phyloP scores from a whole-genome alignment of 2,888 invertebrate genomes.

The Selenia dentaria region DNA sequence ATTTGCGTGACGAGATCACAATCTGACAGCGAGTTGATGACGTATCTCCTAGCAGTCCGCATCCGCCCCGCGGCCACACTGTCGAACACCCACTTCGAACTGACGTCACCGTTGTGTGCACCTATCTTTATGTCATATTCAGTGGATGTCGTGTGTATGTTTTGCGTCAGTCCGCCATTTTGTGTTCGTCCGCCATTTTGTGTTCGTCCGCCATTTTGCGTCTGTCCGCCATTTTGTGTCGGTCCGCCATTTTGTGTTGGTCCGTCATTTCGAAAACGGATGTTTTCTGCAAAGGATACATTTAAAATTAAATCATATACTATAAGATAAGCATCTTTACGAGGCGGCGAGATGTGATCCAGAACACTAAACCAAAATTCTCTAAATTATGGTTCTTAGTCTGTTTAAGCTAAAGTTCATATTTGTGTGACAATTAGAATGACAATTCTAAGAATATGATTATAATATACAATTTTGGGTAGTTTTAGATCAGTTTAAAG shows the following conservation, averaged over 20 bases:
- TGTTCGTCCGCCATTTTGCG: conserved; percentile 17
- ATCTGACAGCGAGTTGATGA: conserved; percentile 33
- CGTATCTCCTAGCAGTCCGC: conserved; percentile 60
- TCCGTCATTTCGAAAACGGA: conserved; percentile 23
- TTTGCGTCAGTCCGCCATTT: conserved; percentile 22
- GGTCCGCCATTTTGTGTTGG: conserved; percentile 21
- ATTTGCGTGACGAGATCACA: conserved; percentile 9
- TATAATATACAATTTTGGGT: no score
- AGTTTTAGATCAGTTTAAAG: no score
- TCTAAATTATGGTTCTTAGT: no score
- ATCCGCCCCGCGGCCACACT: conserved; percentile 64
- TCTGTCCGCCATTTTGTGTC: conserved; percentile 28
- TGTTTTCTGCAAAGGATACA: conserved; percentile 22
- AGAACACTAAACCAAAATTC: no score
- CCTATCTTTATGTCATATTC: conserved; percentile 58
- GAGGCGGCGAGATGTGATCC: no score
- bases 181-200: conserved; percentile 22
- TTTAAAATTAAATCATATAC: no score
- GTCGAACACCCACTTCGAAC: conserved; percentile 73
- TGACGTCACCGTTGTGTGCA: conserved; percentile 45
- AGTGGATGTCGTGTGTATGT: neutral
- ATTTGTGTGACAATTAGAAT: no score
- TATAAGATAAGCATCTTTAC: no score
- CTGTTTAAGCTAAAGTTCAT: no score
- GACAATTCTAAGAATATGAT: no score